Evolutionary conservation across 1,140 invertebrate species (phyloP), one percentile per base, ranked within the genome.

Genomic region (Solenopsis invicta): DNA sequence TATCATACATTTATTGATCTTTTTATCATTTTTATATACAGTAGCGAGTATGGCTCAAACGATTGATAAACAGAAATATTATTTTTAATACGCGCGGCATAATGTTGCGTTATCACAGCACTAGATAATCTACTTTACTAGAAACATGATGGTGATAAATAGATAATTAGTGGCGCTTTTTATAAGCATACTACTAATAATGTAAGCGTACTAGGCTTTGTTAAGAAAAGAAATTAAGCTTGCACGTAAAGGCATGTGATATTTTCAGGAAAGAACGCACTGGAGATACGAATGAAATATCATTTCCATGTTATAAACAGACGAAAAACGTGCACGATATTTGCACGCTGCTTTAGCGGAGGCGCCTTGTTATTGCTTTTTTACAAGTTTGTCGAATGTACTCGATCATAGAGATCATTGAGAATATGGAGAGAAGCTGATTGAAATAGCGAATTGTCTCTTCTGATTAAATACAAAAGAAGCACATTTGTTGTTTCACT

Each of bases 201-300:
- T 1, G 2, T 75, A 75, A 75, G 75, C 69, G 45, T 89, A 87
- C 69, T 59, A 62, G 75, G 75, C 71, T 87, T 89, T 84, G 62
- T 74, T 77, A 61, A 41, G 16, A 62, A 48, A 37, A 59, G 77
- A 66, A 41, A 81, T 67, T 50, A 90, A 90, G 88, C 84, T 89
- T 89, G 88, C 87, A 34, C 77, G 64, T 82, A 89, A 16, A 90
- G 52, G 88, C 77, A 72, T 89, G 85, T 82, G 56, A 86, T 12
- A 64, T 45, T 82, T 54, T 48, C 24, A 21, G 45, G 72, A 71
- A 48, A 37, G 0, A 16, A 76, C 34, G 62, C 16, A 45, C 24
- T 61, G n/a, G 18, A 74, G 37, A 67, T 41, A 24, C 37, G 9
- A 13, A 66, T 67, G 10, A 48, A 50, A 29, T 66, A 78, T 41